phyloP scores from a whole-genome alignment of 2,797 vertebrate species.

The Cygnus olor region DNA sequence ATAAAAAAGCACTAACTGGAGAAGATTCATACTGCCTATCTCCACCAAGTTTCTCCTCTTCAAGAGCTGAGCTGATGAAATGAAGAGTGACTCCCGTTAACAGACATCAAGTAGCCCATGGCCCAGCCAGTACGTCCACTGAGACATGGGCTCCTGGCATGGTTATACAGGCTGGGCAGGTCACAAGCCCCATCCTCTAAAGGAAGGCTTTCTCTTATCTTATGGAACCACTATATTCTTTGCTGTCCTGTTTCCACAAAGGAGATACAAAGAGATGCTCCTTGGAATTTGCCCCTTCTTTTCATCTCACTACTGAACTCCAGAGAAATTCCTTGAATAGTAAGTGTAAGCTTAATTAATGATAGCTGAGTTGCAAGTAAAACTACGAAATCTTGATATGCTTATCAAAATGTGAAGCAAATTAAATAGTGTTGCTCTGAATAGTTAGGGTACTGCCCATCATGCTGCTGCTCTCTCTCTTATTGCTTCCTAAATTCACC shows the following conservation, averaged over 20 bases:
- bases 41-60: neutral
- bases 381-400: neutral
- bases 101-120: neutral
- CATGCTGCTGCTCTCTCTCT: neutral
- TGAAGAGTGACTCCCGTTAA: neutral
- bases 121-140: rapidly evolving
- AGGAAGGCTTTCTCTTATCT: neutral
- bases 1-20: neutral
- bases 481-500: neutral
- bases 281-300: neutral
- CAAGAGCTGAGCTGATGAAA: neutral
- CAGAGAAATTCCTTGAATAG: neutral
- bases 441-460: neutral
- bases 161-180: neutral
- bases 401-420: neutral
- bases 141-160: rapidly evolving
- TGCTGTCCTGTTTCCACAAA: rapidly evolving
- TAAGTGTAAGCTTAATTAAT: neutral
- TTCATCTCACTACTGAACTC: neutral
- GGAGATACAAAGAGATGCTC: neutral
- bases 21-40: neutral
- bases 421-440: neutral
- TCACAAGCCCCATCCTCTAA: neutral
- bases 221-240: neutral
- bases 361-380: neutral